Conservation (phyloP, 2,797 vertebrate genomes). For the Buceros bicornis region DNA sequence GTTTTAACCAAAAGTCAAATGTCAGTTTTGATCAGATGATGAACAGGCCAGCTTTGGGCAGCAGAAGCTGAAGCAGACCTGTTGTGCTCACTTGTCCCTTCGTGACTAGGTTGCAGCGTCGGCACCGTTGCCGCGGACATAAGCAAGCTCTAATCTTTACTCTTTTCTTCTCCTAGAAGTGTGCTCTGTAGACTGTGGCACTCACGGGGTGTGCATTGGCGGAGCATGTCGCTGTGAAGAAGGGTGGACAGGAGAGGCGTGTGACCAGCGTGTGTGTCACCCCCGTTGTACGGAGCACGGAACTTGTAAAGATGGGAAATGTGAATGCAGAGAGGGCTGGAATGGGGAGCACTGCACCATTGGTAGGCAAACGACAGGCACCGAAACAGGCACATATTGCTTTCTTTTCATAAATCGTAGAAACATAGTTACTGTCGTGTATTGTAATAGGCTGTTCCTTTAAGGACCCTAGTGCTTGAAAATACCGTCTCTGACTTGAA, state of each 20-base stretch:
- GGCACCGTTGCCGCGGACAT: fast-evolving
- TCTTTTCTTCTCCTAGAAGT: conserved; percentile 87
- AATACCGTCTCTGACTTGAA: neutral
- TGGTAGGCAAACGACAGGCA: conserved; percentile 92
- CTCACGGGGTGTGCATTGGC: conserved; percentile 96
- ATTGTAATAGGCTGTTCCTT: conserved; percentile 81
- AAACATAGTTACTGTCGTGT: conserved; percentile 83
- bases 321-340: conserved; percentile 99
- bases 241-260: conserved; percentile 95
- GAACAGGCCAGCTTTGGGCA: neutral
- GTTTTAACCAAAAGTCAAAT: neutral
- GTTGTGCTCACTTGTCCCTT: neutral
- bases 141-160: conserved; percentile 35
- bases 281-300: conserved; percentile 97
- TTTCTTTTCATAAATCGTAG: conserved; percentile 90
- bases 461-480: conserved; percentile 77
- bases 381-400: conserved; percentile 87
- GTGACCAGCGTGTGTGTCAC: conserved; percentile 98
- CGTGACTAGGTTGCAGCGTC: neutral
- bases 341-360: conserved; percentile 99
- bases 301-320: conserved; percentile 99
- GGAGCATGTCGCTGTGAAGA: conserved; percentile 98
- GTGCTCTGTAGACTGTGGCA: conserved; percentile 98
- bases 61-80: fast-evolving
- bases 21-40: fast-evolving